These are phyloP conservation scores for Arge pagana DNA, from an alignment of 2,888 invertebrate genomes.

Conservation along the genomic window DNA sequence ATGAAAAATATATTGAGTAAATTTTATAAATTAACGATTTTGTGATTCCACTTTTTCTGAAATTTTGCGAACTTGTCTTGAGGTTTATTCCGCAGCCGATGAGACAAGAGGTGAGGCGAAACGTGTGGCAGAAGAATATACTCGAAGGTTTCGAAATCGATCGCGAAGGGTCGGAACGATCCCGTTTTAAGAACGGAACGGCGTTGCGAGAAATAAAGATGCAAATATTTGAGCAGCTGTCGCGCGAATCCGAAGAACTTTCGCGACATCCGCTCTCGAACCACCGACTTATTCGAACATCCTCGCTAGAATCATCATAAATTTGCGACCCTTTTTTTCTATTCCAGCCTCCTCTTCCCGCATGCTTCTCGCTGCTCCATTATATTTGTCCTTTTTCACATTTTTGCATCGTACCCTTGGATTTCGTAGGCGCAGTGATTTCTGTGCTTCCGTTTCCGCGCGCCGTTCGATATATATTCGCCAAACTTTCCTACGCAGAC, in stretches of 20 bases:
- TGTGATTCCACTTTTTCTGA: no score
- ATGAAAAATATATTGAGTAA: no score
- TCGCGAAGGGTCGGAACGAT: no score
- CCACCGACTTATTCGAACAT: conserved; percentile 11
- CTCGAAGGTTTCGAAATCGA: no score
- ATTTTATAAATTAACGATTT: no score
- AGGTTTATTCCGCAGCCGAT: no score
- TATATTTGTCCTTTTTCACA: background rate
- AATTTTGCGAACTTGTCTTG: no score
- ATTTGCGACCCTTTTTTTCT: background rate
- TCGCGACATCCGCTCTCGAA: conserved; percentile 10
- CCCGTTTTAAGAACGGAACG: background rate
- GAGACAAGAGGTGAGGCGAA: no score
- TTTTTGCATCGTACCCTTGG: conserved; percentile 1
- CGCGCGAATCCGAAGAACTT: conserved; percentile 6
- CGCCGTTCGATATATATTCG: background rate
- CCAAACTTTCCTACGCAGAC: background rate
- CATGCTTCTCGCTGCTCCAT: background rate
- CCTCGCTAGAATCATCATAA: conserved; percentile 9
- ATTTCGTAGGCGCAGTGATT: background rate
- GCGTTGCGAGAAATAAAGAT: conserved; percentile 1
- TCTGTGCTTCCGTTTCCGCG: background rate
- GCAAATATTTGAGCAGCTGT: conserved; percentile 18
- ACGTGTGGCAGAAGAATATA: no score
- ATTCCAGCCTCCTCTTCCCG: background rate